Percentiles rank a stretch among this genome's conserved stretches.
phyloP scores from a whole-genome alignment of 2,888 invertebrate species.

The Ichneumoninae sp. region DNA sequence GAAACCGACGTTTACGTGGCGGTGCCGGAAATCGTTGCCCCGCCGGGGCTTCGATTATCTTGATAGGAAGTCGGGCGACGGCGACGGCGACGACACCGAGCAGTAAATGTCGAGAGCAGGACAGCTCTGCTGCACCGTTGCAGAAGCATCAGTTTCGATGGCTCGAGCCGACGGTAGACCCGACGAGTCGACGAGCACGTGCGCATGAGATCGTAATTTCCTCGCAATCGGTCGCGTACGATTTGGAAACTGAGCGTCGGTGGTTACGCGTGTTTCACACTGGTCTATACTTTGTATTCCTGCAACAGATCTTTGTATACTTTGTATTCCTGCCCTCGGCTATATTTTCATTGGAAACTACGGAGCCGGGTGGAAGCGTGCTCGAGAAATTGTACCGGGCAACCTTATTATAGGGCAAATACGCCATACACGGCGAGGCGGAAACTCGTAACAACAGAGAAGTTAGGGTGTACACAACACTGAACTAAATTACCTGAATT shows the following conservation, averaged over 20 bases:
- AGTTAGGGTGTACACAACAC: slow-evolving; percentile 12
- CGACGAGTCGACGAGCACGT: slow-evolving; percentile 22
- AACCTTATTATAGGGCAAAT: slow-evolving; percentile 15
- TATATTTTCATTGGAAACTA: slow-evolving; percentile 19
- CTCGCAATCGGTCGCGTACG: neutral
- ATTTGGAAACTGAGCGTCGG: neutral
- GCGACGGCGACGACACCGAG: slow-evolving; percentile 17
- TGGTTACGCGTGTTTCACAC: neutral
- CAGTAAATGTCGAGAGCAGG: neutral
- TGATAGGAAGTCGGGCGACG: slow-evolving; percentile 34
- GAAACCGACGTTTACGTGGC: slow-evolving; percentile 40
- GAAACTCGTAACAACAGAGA: slow-evolving; percentile 35
- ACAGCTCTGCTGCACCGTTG: neutral
- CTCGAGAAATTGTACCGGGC: slow-evolving; percentile 25
- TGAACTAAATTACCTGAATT: slow-evolving; percentile 48
- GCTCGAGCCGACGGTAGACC: neutral
- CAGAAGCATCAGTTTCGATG: neutral
- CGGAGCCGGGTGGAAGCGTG: slow-evolving; percentile 11
- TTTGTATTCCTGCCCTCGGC: neutral
- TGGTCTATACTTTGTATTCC: neutral
- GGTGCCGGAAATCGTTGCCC: slow-evolving; percentile 50
- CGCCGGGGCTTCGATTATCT: slow-evolving; percentile 52
- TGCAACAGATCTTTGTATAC: neutral
- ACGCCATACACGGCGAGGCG: neutral
- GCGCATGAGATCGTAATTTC: neutral